Percentiles rank a stretch among this genome's conserved stretches.
Conservation (phyloP, 2,797 vertebrate species). For the Aphelocoma californica region DNA sequence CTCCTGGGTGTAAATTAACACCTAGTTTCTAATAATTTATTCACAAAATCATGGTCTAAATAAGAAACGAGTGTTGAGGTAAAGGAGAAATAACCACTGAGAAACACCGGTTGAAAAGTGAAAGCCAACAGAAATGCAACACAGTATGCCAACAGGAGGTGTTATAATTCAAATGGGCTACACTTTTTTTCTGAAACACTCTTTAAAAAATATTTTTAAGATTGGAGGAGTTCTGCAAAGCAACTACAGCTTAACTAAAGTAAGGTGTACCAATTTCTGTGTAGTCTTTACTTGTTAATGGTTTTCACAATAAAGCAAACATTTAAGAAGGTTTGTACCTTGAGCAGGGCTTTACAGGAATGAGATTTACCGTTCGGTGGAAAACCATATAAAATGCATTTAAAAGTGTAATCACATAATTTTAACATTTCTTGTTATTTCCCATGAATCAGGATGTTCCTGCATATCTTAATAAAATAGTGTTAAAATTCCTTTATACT, state of each 20-base stretch:
- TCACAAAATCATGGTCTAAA: background rate
- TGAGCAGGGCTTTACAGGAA: background rate
- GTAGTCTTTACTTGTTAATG: background rate
- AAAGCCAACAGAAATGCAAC: background rate
- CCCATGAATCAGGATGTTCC: background rate
- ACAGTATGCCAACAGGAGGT: background rate
- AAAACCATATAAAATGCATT: background rate
- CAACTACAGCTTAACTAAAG: background rate
- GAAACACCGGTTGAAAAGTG: background rate
- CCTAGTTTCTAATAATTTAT: background rate
- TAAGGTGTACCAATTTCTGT: background rate
- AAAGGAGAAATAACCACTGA: background rate
- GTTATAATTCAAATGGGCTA: background rate
- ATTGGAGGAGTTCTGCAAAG: background rate
- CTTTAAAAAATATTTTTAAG: background rate
- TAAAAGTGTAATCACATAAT: background rate
- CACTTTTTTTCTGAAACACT: background rate
- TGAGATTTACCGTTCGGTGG: background rate
- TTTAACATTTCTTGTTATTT: background rate
- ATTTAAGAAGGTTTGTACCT: background rate
- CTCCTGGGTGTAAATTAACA: background rate
- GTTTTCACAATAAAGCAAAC: background rate
- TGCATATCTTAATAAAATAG: background rate
- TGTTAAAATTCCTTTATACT: background rate
- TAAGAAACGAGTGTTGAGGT: background rate